Evolutionary conservation across 53 echinoderm and acorn worm genomes (phyloP).

Genomic region (Hippasteria phrygiana): DNA sequence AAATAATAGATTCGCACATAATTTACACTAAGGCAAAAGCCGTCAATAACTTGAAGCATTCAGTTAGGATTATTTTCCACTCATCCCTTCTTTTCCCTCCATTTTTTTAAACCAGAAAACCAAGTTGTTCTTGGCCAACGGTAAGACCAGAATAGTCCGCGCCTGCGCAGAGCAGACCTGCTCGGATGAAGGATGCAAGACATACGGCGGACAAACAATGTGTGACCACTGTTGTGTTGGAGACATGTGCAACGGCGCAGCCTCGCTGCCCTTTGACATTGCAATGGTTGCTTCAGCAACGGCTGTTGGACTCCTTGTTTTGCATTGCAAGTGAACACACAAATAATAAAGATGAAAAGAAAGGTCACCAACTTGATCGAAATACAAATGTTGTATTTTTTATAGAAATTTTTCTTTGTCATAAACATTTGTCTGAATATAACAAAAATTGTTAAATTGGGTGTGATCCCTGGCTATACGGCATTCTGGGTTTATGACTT

Average conservation of each 20-base stretch:
- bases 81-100: not conserved
- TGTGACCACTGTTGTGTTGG: constrained; percentile 49
- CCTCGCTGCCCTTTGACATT: constrained; percentile 35
- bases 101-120: constrained; percentile 8
- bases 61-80: not conserved
- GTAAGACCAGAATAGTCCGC: constrained; percentile 19
- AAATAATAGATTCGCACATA: no score
- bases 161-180: constrained; percentile 21
- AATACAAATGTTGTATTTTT: no score
- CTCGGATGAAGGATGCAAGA: constrained; percentile 22
- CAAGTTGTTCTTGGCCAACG: constrained; percentile 48
- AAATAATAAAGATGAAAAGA: no score
- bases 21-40: no score
- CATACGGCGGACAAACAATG: constrained; percentile 26
- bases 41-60: no score
- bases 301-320: not conserved
- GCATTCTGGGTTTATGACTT: no score
- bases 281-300: not conserved
- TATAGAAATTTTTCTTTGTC: no score
- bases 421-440: no score
- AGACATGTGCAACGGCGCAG: constrained; percentile 52
- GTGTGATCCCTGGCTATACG: no score
- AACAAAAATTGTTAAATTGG: no score
- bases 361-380: no score
- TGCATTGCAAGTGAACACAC: not conserved